A percentile compares a stretch with the other conserved stretches of the same genome.
Evolutionary conservation across 2,113 vertebrate genomes (phyloP).

Genomic region (Ailuropoda melanoleuca): DNA sequence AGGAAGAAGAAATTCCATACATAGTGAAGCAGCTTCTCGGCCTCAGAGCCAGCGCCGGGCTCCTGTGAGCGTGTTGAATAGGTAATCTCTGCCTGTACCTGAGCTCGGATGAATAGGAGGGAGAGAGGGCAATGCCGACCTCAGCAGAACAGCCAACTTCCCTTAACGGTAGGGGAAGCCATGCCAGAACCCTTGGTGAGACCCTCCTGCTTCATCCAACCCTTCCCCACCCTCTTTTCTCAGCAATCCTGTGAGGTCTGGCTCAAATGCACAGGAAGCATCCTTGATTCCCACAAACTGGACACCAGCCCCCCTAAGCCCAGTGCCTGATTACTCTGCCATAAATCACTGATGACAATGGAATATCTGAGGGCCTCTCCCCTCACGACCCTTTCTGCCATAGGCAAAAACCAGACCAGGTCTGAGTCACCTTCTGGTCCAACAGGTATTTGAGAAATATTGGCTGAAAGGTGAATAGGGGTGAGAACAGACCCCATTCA

Average conservation of each 20-base stretch:
- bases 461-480: not conserved
- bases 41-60: slow-evolving; percentile 61
- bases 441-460: slow-evolving; percentile 44
- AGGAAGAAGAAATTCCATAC: slow-evolving; percentile 1
- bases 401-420: slow-evolving; percentile 73
- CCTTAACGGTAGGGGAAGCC: not conserved
- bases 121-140: not conserved
- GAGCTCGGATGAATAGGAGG: not conserved
- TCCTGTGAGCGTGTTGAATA: slow-evolving; percentile 26
- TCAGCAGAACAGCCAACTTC: not conserved
- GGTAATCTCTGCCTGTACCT: slow-evolving; percentile 70
- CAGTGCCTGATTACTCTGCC: not conserved
- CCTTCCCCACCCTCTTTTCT: not conserved
- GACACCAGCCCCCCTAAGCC: not conserved
- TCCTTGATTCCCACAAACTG: not conserved
- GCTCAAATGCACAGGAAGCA: not conserved
- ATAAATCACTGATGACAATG: not conserved
- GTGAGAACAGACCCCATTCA: not conserved
- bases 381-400: not conserved
- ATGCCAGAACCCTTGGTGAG: not conserved
- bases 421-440: slow-evolving; percentile 54
- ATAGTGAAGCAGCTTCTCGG: not conserved
- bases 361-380: not conserved
- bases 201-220: not conserved
- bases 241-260: not conserved